These are phyloP conservation scores for Hyperopisus bebe DNA, from an alignment of 2,113 vertebrate species.

Conservation along the genomic window DNA sequence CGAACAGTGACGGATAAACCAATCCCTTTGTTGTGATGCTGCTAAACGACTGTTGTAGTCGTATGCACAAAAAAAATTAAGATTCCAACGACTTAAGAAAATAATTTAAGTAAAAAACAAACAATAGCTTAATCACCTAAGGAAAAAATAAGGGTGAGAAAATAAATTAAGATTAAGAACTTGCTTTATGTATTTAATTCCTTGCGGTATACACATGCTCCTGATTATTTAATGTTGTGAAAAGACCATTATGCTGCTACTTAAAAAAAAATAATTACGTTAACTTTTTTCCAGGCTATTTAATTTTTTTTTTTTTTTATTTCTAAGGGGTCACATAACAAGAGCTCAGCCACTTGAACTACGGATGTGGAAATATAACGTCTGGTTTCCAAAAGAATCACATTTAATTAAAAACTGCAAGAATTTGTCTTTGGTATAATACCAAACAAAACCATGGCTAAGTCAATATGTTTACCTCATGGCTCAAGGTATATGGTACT, in stretches of 20 bases:
- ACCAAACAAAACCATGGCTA: slow-evolving; percentile 18
- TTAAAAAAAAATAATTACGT: slow-evolving; percentile 23
- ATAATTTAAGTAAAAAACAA: background rate
- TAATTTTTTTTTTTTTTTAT: slow-evolving; percentile 15
- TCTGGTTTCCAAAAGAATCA: slow-evolving; percentile 21
- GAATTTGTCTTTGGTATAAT: slow-evolving; percentile 23
- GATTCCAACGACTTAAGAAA: background rate
- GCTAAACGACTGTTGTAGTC: background rate
- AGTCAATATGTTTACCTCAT: slow-evolving; percentile 29
- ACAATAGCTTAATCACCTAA: background rate
- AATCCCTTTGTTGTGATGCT: background rate
- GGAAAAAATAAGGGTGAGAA: slow-evolving; percentile 26
- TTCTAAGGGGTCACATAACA: slow-evolving; percentile 17
- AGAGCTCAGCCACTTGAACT: background rate
- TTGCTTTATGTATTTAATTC: slow-evolving; percentile 33
- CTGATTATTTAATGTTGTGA: slow-evolving; percentile 31
- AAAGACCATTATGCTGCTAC: slow-evolving; percentile 25
- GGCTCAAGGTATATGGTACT: slow-evolving; percentile 32
- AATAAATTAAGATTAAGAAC: slow-evolving; percentile 37
- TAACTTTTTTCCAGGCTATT: slow-evolving; percentile 4
- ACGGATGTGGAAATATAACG: slow-evolving; percentile 8
- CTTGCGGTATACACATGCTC: slow-evolving; percentile 27
- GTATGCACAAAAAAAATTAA: background rate
- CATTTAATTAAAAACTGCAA: slow-evolving; percentile 30
- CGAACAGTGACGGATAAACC: background rate